These are phyloP conservation scores for Nymphalis polychloros DNA, from an alignment of 2,888 invertebrate species.

Conservation along the genomic window DNA sequence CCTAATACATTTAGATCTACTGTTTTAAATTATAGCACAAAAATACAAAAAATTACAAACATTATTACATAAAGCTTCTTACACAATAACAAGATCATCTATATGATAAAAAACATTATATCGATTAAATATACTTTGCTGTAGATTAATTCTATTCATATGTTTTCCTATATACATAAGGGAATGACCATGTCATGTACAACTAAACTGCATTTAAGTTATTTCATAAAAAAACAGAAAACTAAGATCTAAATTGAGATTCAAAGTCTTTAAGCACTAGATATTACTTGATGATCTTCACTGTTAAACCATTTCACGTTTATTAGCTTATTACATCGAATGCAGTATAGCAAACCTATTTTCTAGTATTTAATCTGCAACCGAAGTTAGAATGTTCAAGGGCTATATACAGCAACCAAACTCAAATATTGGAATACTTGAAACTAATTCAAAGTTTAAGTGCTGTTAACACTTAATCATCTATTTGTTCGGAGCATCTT, in stretches of 20 bases:
- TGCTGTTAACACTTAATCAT: slow-evolving; percentile 12
- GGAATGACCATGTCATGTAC: no score
- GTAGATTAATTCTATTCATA: no score
- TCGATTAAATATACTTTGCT: no score
- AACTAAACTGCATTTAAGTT: no score
- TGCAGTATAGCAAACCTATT: background rate
- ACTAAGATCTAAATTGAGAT: background rate
- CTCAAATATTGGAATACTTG: slow-evolving; percentile 19
- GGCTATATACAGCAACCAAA: slow-evolving; percentile 14
- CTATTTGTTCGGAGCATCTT: background rate
- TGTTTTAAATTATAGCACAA: no score
- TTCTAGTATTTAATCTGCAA: slow-evolving; percentile 10
- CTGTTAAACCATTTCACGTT: background rate
- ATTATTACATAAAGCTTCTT: no score
- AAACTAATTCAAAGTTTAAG: slow-evolving; percentile 18
- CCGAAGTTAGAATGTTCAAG: slow-evolving; percentile 14
- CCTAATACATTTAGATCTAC: background rate
- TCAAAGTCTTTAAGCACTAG: background rate
- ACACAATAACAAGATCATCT: no score
- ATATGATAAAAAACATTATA: no score
- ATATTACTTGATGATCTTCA: background rate
- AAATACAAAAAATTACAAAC: no score
- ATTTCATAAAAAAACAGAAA: background rate
- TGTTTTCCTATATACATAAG: no score
- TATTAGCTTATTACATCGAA: background rate